These are phyloP conservation scores for Thamnophis elegans DNA, from an alignment of 2,797 vertebrate genomes.

Conservation along the genomic window DNA sequence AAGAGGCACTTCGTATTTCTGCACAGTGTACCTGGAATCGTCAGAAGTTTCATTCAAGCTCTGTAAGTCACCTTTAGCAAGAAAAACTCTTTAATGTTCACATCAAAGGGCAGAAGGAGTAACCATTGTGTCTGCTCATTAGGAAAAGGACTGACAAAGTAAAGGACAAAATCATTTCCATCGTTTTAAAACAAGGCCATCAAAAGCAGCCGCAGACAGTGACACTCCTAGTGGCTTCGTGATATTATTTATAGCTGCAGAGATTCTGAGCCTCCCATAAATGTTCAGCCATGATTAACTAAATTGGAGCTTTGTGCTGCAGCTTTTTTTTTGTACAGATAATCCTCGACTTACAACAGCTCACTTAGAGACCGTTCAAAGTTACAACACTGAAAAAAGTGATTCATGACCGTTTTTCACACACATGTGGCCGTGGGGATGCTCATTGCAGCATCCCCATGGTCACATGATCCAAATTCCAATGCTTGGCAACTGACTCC, in stretches of 20 bases:
- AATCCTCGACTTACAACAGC: neutral
- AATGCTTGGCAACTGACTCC: too few species aligned
- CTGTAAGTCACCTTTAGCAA: constrained; percentile 53
- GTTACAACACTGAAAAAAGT: neutral
- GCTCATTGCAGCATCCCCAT: neutral
- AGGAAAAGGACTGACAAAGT: constrained; percentile 38
- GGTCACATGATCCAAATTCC: too few species aligned
- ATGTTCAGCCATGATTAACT: constrained; percentile 50
- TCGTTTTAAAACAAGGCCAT: constrained; percentile 29
- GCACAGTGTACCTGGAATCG: constrained; percentile 36
- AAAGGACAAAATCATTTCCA: constrained; percentile 55
- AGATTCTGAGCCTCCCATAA: constrained; percentile 39
- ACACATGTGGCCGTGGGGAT: neutral
- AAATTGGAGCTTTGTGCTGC: constrained; percentile 53
- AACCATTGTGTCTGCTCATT: constrained; percentile 41
- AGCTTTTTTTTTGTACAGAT: constrained; percentile 27
- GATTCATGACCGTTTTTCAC: neutral
- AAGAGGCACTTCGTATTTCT: constrained; percentile 19
- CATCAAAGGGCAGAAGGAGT: constrained; percentile 56
- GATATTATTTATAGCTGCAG: constrained; percentile 57
- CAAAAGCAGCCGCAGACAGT: constrained; percentile 42
- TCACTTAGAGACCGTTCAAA: neutral
- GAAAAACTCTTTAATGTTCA: constrained; percentile 53
- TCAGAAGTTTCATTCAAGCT: constrained; percentile 28
- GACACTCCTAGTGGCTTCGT: constrained; percentile 31